Conservation (phyloP, 2,888 invertebrate genomes). For the Lycocerus yunnanus region DNA sequence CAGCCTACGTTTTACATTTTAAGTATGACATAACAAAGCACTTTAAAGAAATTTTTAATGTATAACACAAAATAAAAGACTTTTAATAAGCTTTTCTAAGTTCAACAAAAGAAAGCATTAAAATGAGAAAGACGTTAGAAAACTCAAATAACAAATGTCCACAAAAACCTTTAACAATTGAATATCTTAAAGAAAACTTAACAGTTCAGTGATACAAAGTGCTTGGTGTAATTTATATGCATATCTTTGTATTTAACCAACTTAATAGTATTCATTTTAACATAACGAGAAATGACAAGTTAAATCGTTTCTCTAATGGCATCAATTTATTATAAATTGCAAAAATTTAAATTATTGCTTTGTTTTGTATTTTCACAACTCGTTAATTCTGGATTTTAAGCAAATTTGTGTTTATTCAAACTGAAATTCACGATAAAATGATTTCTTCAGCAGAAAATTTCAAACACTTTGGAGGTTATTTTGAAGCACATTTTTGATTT, state of each 20-base stretch:
- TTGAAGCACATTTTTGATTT: not conserved
- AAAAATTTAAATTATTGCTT: not conserved
- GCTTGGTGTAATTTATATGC: not conserved
- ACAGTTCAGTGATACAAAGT: constrained; percentile 2
- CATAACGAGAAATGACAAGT: not conserved
- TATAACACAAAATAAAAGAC: not conserved
- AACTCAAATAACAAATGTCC: constrained; percentile 3
- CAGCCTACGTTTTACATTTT: not conserved
- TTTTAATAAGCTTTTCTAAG: constrained; percentile 1
- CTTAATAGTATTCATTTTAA: not conserved
- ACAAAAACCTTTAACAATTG: constrained; percentile 5
- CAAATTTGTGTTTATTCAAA: not conserved
- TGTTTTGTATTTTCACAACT: not conserved
- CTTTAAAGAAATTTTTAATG: not conserved
- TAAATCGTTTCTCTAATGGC: not conserved
- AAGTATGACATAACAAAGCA: not conserved
- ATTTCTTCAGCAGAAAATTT: not conserved
- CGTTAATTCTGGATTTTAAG: not conserved
- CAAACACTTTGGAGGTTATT: not conserved
- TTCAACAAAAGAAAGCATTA: constrained; percentile 4
- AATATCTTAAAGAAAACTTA: not conserved
- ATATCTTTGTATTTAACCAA: not conserved
- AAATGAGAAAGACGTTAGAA: constrained; percentile 4
- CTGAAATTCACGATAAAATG: not conserved
- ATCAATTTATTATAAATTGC: not conserved